Conservation (phyloP, 2,888 invertebrate species). For the Erannis defoliaria region DNA sequence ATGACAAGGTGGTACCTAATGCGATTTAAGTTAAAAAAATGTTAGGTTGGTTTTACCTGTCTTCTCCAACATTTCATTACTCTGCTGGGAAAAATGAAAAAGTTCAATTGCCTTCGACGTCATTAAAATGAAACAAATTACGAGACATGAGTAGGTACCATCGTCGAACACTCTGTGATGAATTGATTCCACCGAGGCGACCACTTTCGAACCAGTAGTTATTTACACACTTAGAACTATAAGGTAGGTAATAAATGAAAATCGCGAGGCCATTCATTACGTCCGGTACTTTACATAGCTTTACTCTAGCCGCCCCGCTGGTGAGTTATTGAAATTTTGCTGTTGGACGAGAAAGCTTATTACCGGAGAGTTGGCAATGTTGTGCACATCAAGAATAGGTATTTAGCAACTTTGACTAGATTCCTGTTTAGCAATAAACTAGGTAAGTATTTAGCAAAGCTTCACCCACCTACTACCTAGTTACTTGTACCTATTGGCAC, state of each 20-base stretch:
- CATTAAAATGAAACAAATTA: too few relatives aligned
- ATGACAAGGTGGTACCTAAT: too few relatives aligned
- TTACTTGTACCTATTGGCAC: too few relatives aligned
- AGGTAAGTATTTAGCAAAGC: too few relatives aligned
- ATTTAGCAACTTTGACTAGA: too few relatives aligned
- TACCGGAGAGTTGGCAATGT: background rate
- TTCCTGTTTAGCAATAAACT: background rate
- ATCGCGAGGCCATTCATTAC: conserved; percentile 63
- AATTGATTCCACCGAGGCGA: conserved; percentile 40
- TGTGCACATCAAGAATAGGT: background rate
- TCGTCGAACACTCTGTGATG: conserved; percentile 35
- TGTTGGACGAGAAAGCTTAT: conserved; percentile 24
- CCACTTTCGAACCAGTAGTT: conserved; percentile 63
- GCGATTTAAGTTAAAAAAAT: too few relatives aligned
- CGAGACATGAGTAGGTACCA: background rate
- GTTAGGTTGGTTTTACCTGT: too few relatives aligned
- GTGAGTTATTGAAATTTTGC: conserved; percentile 56
- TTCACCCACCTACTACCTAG: too few relatives aligned
- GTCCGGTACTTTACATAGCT: conserved; percentile 45
- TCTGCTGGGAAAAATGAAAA: conserved; percentile 15
- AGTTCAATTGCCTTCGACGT: conserved; percentile 10
- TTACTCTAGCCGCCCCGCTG: conserved; percentile 33
- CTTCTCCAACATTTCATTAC: too few relatives aligned
- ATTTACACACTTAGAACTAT: conserved; percentile 58
- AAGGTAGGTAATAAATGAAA: conserved; percentile 67